These are phyloP conservation scores for Anguilla pacifica DNA, from an alignment of 2,797 vertebrate genomes.

Conservation along the genomic window DNA sequence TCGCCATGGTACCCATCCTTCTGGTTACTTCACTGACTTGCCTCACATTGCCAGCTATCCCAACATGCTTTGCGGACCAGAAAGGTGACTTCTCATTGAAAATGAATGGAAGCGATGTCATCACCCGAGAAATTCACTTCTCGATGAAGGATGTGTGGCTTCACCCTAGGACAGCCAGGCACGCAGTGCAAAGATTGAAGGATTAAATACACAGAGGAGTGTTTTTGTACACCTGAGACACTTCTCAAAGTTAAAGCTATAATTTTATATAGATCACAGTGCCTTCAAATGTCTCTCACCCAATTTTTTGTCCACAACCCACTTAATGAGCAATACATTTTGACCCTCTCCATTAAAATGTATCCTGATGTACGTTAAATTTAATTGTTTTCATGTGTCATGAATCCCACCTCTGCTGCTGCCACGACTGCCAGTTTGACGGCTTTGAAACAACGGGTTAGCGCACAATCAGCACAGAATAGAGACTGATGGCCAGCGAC, in stretches of 20 bases:
- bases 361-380: neutral
- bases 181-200: neutral
- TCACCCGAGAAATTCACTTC: too few relatives aligned
- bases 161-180: neutral
- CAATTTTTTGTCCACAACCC: neutral
- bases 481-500: neutral
- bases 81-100: too few relatives aligned
- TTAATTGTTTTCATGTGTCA: neutral
- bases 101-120: too few relatives aligned
- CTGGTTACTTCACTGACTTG: too few relatives aligned
- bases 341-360: neutral
- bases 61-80: too few relatives aligned
- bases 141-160: too few relatives aligned
- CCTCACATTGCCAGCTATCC: too few relatives aligned
- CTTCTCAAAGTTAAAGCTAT: neutral
- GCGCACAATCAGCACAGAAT: neutral
- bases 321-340: neutral
- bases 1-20: too few relatives aligned
- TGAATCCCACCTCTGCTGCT: neutral
- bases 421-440: too few relatives aligned
- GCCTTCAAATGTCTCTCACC: too few relatives aligned
- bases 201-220: neutral
- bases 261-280: neutral
- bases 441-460: neutral
- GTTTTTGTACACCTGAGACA: neutral